These are phyloP conservation scores for Zaprionus taronus DNA, from an alignment of 1,140 invertebrate species.

Conservation along the genomic window DNA sequence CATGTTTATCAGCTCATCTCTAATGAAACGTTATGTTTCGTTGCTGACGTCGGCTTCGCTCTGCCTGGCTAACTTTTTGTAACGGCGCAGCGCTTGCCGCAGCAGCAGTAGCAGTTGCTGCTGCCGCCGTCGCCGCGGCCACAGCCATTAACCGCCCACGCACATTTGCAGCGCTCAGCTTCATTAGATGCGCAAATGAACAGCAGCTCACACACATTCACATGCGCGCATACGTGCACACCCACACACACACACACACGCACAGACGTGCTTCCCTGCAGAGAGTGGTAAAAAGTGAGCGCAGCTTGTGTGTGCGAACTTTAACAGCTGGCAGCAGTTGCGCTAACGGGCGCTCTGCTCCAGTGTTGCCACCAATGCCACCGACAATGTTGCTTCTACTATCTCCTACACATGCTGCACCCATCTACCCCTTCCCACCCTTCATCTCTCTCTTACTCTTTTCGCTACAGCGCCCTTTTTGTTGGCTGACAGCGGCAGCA, in stretches of 20 bases:
- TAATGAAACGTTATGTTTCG: constrained; percentile 77
- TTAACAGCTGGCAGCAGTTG: constrained; percentile 65
- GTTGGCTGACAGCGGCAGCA: constrained; percentile 67
- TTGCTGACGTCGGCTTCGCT: constrained; percentile 10
- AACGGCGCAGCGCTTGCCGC: constrained; percentile 40
- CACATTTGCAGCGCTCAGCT: constrained; percentile 73
- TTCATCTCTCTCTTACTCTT: not conserved
- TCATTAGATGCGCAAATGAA: constrained; percentile 79
- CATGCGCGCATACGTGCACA: constrained; percentile 10
- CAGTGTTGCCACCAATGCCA: constrained; percentile 39
- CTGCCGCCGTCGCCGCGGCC: constrained; percentile 34
- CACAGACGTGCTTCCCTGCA: not conserved
- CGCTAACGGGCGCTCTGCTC: constrained; percentile 37
- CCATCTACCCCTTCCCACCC: not conserved
- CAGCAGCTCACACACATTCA: constrained; percentile 28
- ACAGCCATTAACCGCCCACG: constrained; percentile 71
- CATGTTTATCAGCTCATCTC: constrained; percentile 77
- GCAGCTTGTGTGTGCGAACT: constrained; percentile 60
- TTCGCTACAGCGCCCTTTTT: constrained; percentile 20
- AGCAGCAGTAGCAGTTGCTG: constrained; percentile 44
- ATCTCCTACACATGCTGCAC: constrained; percentile 1
- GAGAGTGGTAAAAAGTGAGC: constrained; percentile 9
- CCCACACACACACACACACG: not conserved
- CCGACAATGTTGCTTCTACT: constrained; percentile 38
- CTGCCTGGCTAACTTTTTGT: constrained; percentile 59